A percentile compares a stretch with the other conserved stretches of the same genome.
Conservation (phyloP, 1,140 invertebrate species). For the Scaptomyza hsui region DNA sequence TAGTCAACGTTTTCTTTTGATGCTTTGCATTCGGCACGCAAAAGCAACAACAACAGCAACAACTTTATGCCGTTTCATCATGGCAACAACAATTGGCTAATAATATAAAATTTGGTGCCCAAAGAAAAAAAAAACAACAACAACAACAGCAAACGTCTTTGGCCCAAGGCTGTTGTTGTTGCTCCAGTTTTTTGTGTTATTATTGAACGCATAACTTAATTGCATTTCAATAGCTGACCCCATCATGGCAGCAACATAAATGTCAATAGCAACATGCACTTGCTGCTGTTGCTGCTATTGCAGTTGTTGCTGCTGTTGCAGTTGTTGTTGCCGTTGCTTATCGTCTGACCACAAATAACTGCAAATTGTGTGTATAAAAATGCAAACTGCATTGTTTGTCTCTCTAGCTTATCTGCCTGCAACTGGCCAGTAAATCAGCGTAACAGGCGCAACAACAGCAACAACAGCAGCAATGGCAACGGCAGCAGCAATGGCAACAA, state of each 20-base stretch:
- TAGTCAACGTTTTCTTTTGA: slow-evolving; percentile 71
- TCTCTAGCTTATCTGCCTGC: slow-evolving; percentile 63
- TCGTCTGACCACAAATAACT: slow-evolving; percentile 72
- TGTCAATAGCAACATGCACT: slow-evolving; percentile 64
- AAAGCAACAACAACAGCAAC: slow-evolving; percentile 53
- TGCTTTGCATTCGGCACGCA: slow-evolving; percentile 78
- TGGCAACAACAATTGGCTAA: slow-evolving; percentile 77
- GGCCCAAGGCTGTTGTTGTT: slow-evolving; percentile 51
- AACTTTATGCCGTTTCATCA: slow-evolving; percentile 63
- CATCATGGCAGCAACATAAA: slow-evolving; percentile 55
- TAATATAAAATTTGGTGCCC: slow-evolving; percentile 78
- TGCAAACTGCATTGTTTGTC: slow-evolving; percentile 76
- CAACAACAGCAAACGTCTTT: slow-evolving; percentile 45
- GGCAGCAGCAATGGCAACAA: slow-evolving; percentile 60
- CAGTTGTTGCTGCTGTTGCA: slow-evolving; percentile 29
- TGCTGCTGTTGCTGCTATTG: slow-evolving; percentile 34
- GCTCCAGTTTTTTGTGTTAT: slow-evolving; percentile 54
- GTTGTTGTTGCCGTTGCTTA: slow-evolving; percentile 44
- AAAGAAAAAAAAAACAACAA: slow-evolving; percentile 47
- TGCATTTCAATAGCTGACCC: slow-evolving; percentile 73
- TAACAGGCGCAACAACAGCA: slow-evolving; percentile 47
- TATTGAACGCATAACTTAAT: slow-evolving; percentile 67
- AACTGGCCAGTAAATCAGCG: slow-evolving; percentile 69
- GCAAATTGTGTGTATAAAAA: slow-evolving; percentile 71
- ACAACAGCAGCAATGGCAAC: slow-evolving; percentile 37